These are phyloP conservation scores for Muntiacus muntjak DNA, from an alignment of 2,113 vertebrate genomes.

Conservation along the genomic window DNA sequence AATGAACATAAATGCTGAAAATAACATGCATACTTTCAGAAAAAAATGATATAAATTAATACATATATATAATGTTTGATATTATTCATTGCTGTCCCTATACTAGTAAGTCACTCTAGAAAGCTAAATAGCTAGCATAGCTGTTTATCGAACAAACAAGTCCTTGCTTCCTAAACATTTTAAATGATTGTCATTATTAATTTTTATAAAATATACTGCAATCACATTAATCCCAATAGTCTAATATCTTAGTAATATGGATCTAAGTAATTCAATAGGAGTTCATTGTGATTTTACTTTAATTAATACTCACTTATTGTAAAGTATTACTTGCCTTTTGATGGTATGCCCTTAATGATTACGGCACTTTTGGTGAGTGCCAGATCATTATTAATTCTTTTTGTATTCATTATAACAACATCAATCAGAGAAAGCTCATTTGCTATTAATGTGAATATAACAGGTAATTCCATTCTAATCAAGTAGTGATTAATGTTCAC, in stretches of 20 bases:
- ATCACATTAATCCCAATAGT: constrained; percentile 47
- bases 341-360: constrained; percentile 24
- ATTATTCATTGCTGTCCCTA: background rate
- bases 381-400: constrained; percentile 68
- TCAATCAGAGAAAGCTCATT: constrained; percentile 56
- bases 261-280: constrained; percentile 62
- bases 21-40: background rate
- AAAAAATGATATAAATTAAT: constrained; percentile 29
- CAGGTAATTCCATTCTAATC: constrained; percentile 68
- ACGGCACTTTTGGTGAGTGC: constrained; percentile 30
- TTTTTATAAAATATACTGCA: constrained; percentile 55
- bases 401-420: constrained; percentile 58
- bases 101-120: background rate
- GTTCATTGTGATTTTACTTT: constrained; percentile 48
- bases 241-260: constrained; percentile 36
- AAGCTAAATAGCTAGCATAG: background rate
- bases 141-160: constrained; percentile 40
- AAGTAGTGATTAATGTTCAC: constrained; percentile 63
- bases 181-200: constrained; percentile 48
- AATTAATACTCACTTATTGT: constrained; percentile 64
- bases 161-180: constrained; percentile 33
- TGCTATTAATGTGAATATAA: constrained; percentile 50
- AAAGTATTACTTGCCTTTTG: constrained; percentile 63
- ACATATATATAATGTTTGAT: background rate
- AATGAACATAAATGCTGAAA: constrained; percentile 30